Conservation (phyloP, 1,140 invertebrate genomes). For the Chlorops oryzae region DNA sequence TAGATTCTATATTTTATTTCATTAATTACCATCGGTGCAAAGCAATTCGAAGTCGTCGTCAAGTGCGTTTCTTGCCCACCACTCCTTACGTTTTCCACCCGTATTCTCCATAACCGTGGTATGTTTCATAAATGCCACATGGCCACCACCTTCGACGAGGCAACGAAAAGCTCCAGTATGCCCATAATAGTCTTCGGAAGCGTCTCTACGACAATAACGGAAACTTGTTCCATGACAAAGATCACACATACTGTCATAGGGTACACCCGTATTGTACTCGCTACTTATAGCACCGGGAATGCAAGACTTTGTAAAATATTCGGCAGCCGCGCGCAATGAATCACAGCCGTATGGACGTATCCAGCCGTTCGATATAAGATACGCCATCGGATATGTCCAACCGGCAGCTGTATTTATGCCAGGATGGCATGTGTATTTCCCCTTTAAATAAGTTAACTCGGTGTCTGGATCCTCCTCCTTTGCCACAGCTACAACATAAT, state of each 20-base stretch:
- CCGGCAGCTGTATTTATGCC: slow-evolving; percentile 89
- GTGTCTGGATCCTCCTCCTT: slow-evolving; percentile 81
- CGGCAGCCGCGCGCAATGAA: slow-evolving; percentile 77
- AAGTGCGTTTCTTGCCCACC: slow-evolving; percentile 89
- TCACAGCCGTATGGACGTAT: slow-evolving; percentile 89
- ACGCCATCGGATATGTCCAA: slow-evolving; percentile 92
- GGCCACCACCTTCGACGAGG: slow-evolving; percentile 88
- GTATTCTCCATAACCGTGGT: slow-evolving; percentile 88
- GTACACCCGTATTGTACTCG: slow-evolving; percentile 73
- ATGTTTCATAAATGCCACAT: slow-evolving; percentile 92
- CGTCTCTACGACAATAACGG: slow-evolving; percentile 74
- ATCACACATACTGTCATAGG: slow-evolving; percentile 89
- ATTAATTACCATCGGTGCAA: slow-evolving; percentile 74
- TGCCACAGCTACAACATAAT: slow-evolving; percentile 91
- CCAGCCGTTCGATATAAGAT: slow-evolving; percentile 87
- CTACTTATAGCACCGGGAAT: slow-evolving; percentile 81
- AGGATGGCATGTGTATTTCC: slow-evolving; percentile 85
- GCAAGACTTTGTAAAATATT: slow-evolving; percentile 90
- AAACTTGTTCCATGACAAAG: slow-evolving; percentile 83
- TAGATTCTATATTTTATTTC: too few relatives aligned
- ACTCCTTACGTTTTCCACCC: slow-evolving; percentile 80
- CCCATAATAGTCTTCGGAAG: slow-evolving; percentile 83
- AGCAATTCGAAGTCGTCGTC: slow-evolving; percentile 88
- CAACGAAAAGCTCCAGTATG: slow-evolving; percentile 87
- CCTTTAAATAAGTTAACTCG: slow-evolving; percentile 81